Conservation (phyloP, 2,888 invertebrate species). For the Scrobipalpa atriplicella region DNA sequence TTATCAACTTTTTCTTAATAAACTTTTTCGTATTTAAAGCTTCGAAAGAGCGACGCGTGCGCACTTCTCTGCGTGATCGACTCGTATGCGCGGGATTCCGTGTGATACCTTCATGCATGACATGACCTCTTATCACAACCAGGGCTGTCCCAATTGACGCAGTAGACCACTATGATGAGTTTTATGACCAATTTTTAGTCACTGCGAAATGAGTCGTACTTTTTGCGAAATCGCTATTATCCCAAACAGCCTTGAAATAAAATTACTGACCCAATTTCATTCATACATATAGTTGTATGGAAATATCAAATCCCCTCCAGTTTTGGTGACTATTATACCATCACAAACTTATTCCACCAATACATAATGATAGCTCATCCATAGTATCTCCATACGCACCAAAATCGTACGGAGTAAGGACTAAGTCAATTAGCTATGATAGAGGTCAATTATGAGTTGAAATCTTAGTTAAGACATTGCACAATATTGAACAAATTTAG, state of each 20-base stretch:
- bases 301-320: too few relatives aligned
- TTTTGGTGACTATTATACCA: too few relatives aligned
- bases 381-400: not conserved
- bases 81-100: constrained; percentile 50
- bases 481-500: not conserved
- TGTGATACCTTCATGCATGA: constrained; percentile 12
- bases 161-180: not conserved
- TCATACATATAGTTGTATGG: too few relatives aligned
- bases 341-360: too few relatives aligned
- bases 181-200: constrained; percentile 3
- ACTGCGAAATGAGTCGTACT: not conserved
- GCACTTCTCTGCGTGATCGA: constrained; percentile 48
- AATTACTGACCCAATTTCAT: too few relatives aligned
- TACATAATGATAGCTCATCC: too few relatives aligned
- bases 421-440: not conserved
- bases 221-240: not conserved
- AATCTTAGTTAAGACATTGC: not conserved
- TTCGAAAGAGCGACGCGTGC: constrained; percentile 53
- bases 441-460: not conserved
- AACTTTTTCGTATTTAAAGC: constrained; percentile 16
- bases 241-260: not conserved
- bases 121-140: constrained; percentile 67
- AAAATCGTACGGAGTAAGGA: not conserved
- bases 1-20: not conserved
- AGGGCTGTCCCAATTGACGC: constrained; percentile 9